Percentiles rank a stretch among this genome's conserved stretches.
phyloP scores from a whole-genome alignment of 2,113 vertebrate genomes.

The Cisticola juncidis region DNA sequence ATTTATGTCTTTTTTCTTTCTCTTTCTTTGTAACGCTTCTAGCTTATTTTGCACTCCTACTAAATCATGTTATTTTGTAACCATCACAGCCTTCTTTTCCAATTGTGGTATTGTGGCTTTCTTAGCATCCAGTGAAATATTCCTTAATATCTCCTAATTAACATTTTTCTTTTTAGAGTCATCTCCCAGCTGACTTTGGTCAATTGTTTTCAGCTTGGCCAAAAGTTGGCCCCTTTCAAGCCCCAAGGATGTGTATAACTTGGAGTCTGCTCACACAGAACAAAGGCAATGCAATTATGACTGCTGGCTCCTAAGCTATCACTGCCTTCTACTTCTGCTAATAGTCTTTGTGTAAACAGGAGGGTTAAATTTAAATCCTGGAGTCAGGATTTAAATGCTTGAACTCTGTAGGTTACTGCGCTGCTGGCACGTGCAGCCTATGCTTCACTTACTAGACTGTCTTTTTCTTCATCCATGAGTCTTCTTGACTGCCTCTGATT shows the following conservation, averaged over 20 bases:
- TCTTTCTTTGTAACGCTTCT: not conserved
- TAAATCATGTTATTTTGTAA: not conserved
- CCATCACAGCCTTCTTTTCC: not conserved
- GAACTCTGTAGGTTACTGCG: not conserved
- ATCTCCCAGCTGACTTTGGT: conserved; percentile 20
- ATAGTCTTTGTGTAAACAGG: not conserved
- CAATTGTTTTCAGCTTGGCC: conserved; percentile 5
- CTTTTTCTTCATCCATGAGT: not conserved
- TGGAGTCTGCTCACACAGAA: not conserved
- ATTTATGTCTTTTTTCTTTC: not conserved
- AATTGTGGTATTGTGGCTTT: conserved; percentile 46
- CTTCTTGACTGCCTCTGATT: not conserved
- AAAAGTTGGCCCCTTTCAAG: not conserved
- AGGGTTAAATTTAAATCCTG: not conserved
- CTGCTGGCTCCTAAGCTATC: not conserved
- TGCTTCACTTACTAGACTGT: not conserved
- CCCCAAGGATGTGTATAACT: not conserved
- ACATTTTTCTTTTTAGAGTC: conserved; percentile 29
- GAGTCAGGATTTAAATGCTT: not conserved
- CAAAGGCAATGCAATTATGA: not conserved
- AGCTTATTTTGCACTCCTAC: not conserved
- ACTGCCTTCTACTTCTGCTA: not conserved
- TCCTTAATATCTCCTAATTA: conserved; percentile 35
- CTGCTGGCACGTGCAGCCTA: not conserved
- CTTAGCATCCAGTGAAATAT: conserved; percentile 13